Evolutionary conservation across 2,888 invertebrate species (phyloP).

Genomic region (Lomographa bimaculata): DNA sequence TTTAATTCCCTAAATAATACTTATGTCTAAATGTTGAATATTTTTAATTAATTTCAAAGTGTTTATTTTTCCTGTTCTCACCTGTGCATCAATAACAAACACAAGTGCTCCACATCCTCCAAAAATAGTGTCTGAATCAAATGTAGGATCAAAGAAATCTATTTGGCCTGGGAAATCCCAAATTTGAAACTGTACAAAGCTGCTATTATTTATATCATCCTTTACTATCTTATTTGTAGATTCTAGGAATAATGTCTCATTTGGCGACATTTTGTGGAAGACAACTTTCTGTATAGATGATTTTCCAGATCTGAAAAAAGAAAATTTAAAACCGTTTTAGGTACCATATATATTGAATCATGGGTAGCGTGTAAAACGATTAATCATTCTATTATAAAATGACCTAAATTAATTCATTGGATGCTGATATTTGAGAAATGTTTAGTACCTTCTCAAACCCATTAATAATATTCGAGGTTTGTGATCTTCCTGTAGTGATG

Average conservation of each 20-base stretch:
- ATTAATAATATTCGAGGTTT: conserved; percentile 97
- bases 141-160: conserved; percentile 97
- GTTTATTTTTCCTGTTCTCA: conserved; percentile 53
- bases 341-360: too few species aligned
- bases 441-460: conserved; percentile 91
- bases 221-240: conserved; percentile 99
- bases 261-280: conserved; percentile 99
- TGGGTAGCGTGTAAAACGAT: too few species aligned
- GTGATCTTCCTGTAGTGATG: conserved; percentile 87
- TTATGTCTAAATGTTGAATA: too few species aligned
- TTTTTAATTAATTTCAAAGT: too few species aligned
- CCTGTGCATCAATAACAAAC: conserved; percentile 99
- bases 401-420: conserved; percentile 8
- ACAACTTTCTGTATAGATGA: conserved; percentile 99
- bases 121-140: conserved; percentile 98
- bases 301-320: conserved; percentile 96
- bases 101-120: conserved; percentile 98
- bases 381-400: too few species aligned
- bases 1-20: too few species aligned
- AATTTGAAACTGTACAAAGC: conserved; percentile 99
- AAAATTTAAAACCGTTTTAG: too few species aligned
- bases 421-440: neutral
- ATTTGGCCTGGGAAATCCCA: conserved; percentile 99
- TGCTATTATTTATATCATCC: conserved; percentile 97
- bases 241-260: conserved; percentile 99